These are phyloP conservation scores for Oreochromis niloticus DNA, from an alignment of 2,113 vertebrate genomes.

Conservation along the genomic window DNA sequence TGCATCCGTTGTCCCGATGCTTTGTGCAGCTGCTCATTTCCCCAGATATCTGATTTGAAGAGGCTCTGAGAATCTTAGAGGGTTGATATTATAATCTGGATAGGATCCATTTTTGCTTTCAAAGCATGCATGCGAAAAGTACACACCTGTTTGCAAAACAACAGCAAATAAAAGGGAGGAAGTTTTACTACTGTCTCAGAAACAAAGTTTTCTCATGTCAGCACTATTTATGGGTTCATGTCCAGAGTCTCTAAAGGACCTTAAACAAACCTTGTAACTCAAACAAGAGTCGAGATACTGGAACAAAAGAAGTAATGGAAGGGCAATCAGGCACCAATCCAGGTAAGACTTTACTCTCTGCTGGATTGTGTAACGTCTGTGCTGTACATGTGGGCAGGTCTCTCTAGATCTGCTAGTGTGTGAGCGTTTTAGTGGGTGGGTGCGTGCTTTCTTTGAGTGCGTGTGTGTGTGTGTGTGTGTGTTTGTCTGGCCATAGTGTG, in stretches of 20 bases:
- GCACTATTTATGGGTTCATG: neutral
- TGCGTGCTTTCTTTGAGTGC: neutral
- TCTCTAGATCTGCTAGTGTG: neutral
- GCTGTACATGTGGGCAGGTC: constrained; percentile 13
- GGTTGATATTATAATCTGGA: neutral
- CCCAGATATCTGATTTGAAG: neutral
- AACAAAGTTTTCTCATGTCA: neutral
- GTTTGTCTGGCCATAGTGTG: neutral
- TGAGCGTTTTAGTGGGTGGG: neutral
- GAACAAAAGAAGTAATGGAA: neutral
- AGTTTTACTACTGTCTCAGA: neutral
- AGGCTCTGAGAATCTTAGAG: neutral
- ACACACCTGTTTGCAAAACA: neutral
- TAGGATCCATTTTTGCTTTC: neutral
- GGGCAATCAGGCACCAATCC: neutral
- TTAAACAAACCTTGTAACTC: neutral
- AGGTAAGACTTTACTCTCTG: constrained; percentile 1
- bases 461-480: neutral
- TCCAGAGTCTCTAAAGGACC: neutral
- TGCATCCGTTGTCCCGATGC: neutral
- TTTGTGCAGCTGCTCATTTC: neutral
- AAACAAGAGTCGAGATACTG: neutral
- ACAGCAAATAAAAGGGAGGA: neutral
- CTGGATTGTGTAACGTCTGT: constrained; percentile 28
- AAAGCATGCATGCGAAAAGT: neutral